phyloP scores from a whole-genome alignment of 2,113 vertebrate genomes.

The Serilophus lunatus region DNA sequence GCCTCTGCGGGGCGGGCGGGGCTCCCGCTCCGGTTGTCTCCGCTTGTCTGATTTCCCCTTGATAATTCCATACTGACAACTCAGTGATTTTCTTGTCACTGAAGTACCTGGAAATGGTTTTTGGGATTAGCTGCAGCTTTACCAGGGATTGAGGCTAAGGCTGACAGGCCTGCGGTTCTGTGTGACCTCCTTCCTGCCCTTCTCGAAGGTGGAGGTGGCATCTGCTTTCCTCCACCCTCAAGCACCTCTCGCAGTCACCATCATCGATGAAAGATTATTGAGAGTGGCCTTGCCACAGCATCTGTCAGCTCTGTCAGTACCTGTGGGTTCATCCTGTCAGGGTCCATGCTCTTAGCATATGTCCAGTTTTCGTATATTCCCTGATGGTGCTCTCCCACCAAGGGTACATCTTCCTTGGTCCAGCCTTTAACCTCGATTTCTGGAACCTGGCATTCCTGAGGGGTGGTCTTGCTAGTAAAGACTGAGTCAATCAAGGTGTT shows the following conservation, averaged over 20 bases:
- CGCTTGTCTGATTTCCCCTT: not conserved
- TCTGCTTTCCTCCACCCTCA: not conserved
- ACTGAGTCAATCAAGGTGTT: not conserved
- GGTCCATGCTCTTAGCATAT: not conserved
- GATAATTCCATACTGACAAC: fast-evolving
- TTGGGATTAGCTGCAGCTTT: too few species aligned
- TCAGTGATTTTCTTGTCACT: not conserved
- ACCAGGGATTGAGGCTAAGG: not conserved
- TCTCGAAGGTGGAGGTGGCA: not conserved
- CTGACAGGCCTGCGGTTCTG: not conserved
- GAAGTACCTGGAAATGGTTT: not conserved
- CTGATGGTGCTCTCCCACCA: not conserved
- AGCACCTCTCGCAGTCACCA: not conserved
- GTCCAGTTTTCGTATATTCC: not conserved
- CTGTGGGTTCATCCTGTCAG: not conserved
- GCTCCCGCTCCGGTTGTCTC: too few species aligned
- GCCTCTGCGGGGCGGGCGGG: fast-evolving
- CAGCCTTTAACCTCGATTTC: not conserved
- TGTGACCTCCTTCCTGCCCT: not conserved
- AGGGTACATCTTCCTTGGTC: not conserved
- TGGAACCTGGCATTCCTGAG: not conserved
- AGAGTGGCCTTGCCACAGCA: not conserved
- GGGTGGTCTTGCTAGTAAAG: not conserved
- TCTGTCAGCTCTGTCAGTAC: not conserved
- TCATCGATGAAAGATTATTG: not conserved